These are phyloP conservation scores for Xestia sexstrigata DNA, from an alignment of 2,888 invertebrate genomes.

Conservation along the genomic window DNA sequence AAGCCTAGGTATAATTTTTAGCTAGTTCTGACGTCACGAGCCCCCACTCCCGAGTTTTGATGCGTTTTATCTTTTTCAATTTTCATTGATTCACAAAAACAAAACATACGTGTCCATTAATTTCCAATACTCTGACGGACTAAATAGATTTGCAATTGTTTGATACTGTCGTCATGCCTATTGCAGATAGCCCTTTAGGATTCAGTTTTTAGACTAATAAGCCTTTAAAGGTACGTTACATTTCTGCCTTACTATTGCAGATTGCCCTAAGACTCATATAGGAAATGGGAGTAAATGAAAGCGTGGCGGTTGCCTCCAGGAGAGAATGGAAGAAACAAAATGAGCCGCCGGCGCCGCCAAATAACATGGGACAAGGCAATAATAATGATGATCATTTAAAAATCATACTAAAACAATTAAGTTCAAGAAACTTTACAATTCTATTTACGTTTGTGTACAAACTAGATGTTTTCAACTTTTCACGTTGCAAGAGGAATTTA, in stretches of 20 bases:
- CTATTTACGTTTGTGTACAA: neutral
- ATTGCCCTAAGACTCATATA: neutral
- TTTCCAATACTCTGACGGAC: too few relatives aligned
- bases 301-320: neutral
- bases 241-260: neutral
- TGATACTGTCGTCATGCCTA: too few relatives aligned
- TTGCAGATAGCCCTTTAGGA: too few relatives aligned
- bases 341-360: neutral
- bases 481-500: slow-evolving; percentile 9
- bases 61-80: too few relatives aligned
- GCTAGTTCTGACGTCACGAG: too few relatives aligned
- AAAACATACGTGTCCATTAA: too few relatives aligned
- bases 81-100: too few relatives aligned
- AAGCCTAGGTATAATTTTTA: too few relatives aligned
- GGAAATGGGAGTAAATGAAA: neutral
- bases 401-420: neutral
- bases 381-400: neutral
- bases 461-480: slow-evolving; percentile 22
- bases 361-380: neutral
- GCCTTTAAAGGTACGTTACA: neutral
- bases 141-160: too few relatives aligned
- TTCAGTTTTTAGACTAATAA: too few relatives aligned
- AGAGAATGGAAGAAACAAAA: neutral
- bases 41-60: too few relatives aligned
- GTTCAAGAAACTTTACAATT: neutral